These are phyloP conservation scores for Taphrorychus bicolor DNA, from an alignment of 2,888 invertebrate genomes.

Conservation along the genomic window DNA sequence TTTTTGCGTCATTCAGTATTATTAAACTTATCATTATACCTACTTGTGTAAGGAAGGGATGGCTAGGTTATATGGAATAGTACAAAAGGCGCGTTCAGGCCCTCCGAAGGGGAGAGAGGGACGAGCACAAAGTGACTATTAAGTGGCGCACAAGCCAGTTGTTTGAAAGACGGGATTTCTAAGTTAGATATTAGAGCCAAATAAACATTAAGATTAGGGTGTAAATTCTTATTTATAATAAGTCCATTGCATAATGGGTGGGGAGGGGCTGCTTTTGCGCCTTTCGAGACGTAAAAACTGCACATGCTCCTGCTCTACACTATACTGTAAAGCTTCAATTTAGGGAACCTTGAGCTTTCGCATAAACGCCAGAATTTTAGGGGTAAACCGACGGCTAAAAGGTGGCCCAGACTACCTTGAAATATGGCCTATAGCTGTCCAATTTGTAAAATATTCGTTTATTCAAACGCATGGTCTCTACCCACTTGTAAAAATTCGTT, in stretches of 20 bases:
- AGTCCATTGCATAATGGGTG: not conserved
- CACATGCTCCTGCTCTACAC: not conserved
- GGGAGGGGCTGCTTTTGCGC: not conserved
- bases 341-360: slow-evolving; percentile 26
- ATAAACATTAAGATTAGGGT: slow-evolving; percentile 35
- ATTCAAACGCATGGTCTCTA: slow-evolving; percentile 28
- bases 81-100: slow-evolving; percentile 25
- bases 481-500: slow-evolving; percentile 41
- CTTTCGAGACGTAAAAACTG: not conserved
- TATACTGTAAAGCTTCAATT: slow-evolving; percentile 27
- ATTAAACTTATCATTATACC: slow-evolving; percentile 25
- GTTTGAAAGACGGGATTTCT: slow-evolving; percentile 28
- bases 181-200: slow-evolving; percentile 30
- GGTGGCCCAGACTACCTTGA: slow-evolving; percentile 30
- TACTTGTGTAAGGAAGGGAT: slow-evolving; percentile 13
- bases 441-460: slow-evolving; percentile 30
- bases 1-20: slow-evolving; percentile 31
- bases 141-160: slow-evolving; percentile 28
- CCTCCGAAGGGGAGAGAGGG: not conserved
- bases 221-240: slow-evolving; percentile 23
- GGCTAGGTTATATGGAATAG: slow-evolving; percentile 30
- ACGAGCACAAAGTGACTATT: slow-evolving; percentile 32
- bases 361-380: not conserved
- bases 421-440: slow-evolving; percentile 35
- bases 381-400: slow-evolving; percentile 27